These are phyloP conservation scores for Leptonema lineaticorne DNA, from an alignment of 1,140 invertebrate genomes.

Conservation along the genomic window DNA sequence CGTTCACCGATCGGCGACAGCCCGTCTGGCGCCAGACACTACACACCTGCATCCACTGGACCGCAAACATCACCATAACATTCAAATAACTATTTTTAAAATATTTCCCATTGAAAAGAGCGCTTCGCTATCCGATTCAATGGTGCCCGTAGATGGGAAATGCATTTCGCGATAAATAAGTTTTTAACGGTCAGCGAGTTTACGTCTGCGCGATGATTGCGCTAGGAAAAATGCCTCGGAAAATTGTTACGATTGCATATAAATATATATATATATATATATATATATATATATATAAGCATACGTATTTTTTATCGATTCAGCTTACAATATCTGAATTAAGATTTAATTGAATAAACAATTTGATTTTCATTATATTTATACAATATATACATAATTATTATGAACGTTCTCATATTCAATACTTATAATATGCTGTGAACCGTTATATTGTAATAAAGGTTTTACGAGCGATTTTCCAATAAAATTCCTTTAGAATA, in stretches of 20 bases:
- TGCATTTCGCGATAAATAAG: neutral
- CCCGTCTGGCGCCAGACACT: constrained; percentile 36
- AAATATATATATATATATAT: neutral
- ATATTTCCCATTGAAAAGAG: neutral
- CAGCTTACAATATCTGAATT: no score
- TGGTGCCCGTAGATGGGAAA: neutral
- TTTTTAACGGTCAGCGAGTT: neutral
- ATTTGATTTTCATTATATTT: neutral
- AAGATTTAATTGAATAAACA: no score
- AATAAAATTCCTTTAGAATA: no score
- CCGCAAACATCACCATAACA: neutral
- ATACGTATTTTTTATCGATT: neutral
- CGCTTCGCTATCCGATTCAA: neutral
- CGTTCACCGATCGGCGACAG: constrained; percentile 31
- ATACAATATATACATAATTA: no score
- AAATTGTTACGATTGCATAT: neutral
- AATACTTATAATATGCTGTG: no score
- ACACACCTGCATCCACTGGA: constrained; percentile 23
- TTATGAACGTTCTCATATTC: no score
- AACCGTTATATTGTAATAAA: no score
- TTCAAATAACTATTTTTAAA: neutral
- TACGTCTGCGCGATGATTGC: no score
- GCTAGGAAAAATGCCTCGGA: no score
- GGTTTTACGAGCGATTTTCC: no score
- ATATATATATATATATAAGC: neutral